These are phyloP conservation scores for Bubo bubo DNA, from an alignment of 2,113 vertebrate species.

Conservation along the genomic window DNA sequence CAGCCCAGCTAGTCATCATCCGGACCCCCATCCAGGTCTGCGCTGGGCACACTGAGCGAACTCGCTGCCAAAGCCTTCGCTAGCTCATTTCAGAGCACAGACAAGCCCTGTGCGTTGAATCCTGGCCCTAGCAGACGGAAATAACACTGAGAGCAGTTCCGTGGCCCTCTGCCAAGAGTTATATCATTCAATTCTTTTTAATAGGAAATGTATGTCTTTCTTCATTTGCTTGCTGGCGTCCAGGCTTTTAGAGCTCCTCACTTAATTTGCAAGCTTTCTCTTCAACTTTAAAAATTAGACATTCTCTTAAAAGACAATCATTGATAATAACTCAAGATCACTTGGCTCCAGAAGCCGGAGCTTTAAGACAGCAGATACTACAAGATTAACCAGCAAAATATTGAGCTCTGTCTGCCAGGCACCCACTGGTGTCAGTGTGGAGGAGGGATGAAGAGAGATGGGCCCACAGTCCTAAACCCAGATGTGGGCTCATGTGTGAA, in stretches of 20 bases:
- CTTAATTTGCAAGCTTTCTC: not conserved
- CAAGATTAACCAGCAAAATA: not conserved
- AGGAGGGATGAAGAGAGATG: not conserved
- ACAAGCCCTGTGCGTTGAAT: not conserved
- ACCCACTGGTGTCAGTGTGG: not conserved
- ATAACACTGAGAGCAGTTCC: not conserved
- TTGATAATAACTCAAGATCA: not conserved
- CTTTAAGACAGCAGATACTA: not conserved
- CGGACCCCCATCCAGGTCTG: not conserved
- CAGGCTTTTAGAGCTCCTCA: not conserved
- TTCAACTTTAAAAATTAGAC: not conserved
- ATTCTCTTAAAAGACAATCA: not conserved
- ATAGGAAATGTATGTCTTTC: constrained; percentile 38
- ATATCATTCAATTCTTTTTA: constrained; percentile 29
- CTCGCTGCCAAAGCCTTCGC: not conserved
- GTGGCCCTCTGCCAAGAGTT: not conserved
- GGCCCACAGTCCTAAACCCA: not conserved
- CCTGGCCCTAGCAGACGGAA: not conserved
- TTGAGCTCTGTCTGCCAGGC: not conserved
- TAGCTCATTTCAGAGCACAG: not conserved
- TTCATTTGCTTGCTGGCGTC: not conserved
- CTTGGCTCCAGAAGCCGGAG: not conserved
- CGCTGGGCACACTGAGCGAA: fast-evolving
- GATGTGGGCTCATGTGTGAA: not conserved
- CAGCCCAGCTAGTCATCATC: not conserved